A percentile compares a stretch with the other conserved stretches of the same genome.
Evolutionary conservation across 2,797 vertebrate species (phyloP).

Genomic region (Hypotaenidia okinawae): DNA sequence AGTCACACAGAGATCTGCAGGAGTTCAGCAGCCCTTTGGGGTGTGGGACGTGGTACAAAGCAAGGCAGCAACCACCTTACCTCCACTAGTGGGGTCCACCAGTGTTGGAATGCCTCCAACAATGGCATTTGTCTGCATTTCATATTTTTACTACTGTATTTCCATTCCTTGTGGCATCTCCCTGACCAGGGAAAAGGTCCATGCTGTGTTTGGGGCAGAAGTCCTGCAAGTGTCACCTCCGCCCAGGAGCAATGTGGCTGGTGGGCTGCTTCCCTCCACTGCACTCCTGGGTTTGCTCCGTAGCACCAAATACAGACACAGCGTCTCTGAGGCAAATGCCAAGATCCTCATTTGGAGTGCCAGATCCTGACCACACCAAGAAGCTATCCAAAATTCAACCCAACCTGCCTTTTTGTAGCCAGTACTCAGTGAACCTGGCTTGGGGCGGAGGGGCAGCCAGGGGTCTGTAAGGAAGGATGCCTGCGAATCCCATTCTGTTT

Average conservation of each 20-base stretch:
- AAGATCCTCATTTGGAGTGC: neutral
- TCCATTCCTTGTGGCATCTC: neutral
- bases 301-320: neutral
- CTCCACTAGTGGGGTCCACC: neutral
- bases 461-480: neutral
- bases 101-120: neutral
- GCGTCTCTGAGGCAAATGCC: neutral
- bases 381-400: neutral
- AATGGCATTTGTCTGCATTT: neutral
- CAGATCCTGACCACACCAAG: neutral
- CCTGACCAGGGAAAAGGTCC: neutral
- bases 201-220: neutral
- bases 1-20: neutral
- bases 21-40: neutral
- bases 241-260: neutral
- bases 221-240: neutral
- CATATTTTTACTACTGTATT: neutral
- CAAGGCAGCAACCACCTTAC: neutral
- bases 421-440: neutral
- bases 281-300: neutral
- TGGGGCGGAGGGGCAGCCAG: neutral
- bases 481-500: neutral
- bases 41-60: neutral
- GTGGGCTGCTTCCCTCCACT: neutral
- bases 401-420: neutral